These are phyloP conservation scores for Clepsis dumicolana DNA, from an alignment of 2,888 invertebrate species.

Conservation along the genomic window DNA sequence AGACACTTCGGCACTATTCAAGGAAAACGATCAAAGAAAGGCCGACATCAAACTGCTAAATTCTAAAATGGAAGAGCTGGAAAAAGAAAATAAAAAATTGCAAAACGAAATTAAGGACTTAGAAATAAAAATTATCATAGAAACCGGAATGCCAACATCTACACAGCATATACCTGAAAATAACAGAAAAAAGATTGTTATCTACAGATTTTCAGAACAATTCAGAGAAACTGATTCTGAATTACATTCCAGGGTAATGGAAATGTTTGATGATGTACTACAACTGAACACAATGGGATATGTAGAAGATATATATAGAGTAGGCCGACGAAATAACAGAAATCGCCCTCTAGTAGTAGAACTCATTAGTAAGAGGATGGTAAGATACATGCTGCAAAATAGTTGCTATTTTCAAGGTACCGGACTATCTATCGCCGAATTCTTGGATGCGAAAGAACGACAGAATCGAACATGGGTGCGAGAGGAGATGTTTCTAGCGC, in stretches of 20 bases:
- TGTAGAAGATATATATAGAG: neutral
- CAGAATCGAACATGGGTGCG: neutral
- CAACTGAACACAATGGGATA: neutral
- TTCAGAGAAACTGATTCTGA: neutral
- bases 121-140: neutral
- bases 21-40: neutral
- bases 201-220: neutral
- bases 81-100: neutral
- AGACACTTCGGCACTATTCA: too few species aligned
- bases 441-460: slow-evolving; percentile 8
- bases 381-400: slow-evolving; percentile 25
- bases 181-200: neutral
- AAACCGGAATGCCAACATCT: neutral
- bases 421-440: slow-evolving; percentile 22
- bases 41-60: neutral
- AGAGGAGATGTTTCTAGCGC: neutral
- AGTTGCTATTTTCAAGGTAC: slow-evolving; percentile 20
- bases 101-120: neutral
- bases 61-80: neutral
- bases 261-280: neutral
- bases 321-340: slow-evolving; percentile 1
- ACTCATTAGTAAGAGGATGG: slow-evolving; percentile 35
- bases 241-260: neutral
- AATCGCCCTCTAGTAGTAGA: slow-evolving; percentile 9
- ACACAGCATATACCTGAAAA: neutral